Evolutionary conservation across 1,140 invertebrate genomes (phyloP), one percentile per base, ranked within the genome.

Genomic region (Drosophila burlai): DNA sequence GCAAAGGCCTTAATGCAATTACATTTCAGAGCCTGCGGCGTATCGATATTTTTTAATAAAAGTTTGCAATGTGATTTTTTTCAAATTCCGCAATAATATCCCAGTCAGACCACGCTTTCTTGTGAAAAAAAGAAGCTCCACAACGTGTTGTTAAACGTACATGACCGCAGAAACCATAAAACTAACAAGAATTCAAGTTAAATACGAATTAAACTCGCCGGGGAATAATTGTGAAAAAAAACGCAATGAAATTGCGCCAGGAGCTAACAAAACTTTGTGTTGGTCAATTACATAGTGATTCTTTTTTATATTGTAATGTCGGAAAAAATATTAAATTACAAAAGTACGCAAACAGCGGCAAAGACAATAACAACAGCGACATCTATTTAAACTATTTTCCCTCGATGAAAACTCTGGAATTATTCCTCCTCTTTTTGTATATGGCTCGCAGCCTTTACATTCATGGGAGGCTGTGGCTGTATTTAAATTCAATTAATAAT

Each of bases 401-500:
- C 7, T 21, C 55, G 45, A 76, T 43, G 65, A 68, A 77, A 67
- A 60, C 43, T 24, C 36, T 57, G 75, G 31, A 38, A 61, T 31
- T 43, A 54, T 61, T 38, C 1, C 1, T 11, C 8, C 10, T 31
- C 1, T 61, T 65, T 76, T 55, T 76, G 18, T 67, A 61, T 57
- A 45, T 59, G 73, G 29, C 34, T 59, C 46, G 13, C n/a, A 46
- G 24, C 18, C 49, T 15, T n/a, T 47, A 21, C 54, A 49, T 73
- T 2, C 26, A 43, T 40, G 47, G 31, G 38, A 15, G 42, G 47
- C 40, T 57, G 36, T 31, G 65, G 69, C 46, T 80, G 80, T 87
- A 89, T 89, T 89, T 90, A 86, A 90, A 91, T 77, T 91, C 89
- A 91, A 91, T 91, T 91, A 91, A 92, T 85, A 92, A 92, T 92